Conservation (phyloP, 2,888 invertebrate genomes). For the Tuberolachnus salignus region DNA sequence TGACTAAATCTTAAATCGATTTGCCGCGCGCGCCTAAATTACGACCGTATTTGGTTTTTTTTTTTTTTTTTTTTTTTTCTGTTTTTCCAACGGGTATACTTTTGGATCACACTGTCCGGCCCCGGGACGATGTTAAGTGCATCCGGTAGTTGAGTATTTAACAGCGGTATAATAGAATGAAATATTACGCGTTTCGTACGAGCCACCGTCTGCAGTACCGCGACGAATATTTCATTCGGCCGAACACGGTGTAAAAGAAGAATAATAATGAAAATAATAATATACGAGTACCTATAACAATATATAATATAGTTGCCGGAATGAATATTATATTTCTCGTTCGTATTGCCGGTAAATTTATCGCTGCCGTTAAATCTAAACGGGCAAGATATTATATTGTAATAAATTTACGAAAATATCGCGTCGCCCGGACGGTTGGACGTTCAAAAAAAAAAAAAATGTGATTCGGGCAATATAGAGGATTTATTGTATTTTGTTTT, state of each 20-base stretch:
- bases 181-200: not conserved
- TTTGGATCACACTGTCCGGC: too few relatives aligned
- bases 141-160: too few relatives aligned
- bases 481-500: constrained; percentile 1
- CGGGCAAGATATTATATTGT: not conserved
- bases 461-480: not conserved
- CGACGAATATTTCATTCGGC: constrained; percentile 3
- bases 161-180: not conserved
- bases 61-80: too few relatives aligned
- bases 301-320: not conserved
- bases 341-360: constrained; percentile 10
- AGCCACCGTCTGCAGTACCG: not conserved
- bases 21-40: not conserved
- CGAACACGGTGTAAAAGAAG: not conserved
- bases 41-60: too few relatives aligned
- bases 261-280: constrained; percentile 6
- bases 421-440: too few relatives aligned
- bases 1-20: too few relatives aligned
- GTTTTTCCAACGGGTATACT: too few relatives aligned
- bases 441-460: too few relatives aligned
- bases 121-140: too few relatives aligned
- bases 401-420: not conserved
- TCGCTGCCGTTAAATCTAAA: constrained; percentile 24
- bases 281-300: too few relatives aligned
- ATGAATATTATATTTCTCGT: constrained; percentile 14